Evolutionary conservation across 2,888 invertebrate genomes (phyloP), one percentile per base, ranked within the genome.

Genomic region (Cylloceria caligata): DNA sequence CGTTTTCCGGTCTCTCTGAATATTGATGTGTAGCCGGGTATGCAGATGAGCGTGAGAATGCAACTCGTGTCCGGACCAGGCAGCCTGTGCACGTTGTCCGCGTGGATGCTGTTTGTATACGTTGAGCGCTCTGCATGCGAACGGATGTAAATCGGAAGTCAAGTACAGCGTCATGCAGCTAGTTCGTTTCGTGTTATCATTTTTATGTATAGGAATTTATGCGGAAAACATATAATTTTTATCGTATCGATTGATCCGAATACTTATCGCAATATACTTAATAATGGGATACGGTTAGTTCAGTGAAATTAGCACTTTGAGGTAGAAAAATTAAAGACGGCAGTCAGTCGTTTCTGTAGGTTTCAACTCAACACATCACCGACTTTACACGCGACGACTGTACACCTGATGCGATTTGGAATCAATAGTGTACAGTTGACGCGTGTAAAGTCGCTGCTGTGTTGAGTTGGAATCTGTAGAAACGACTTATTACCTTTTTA

Each of bases 11-110:
- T 85, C 89, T 87, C 88, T 86, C 87, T 89, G 91, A 89, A 90
- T 91, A 91, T 91, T 90, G 90, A 91, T 91, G 91, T 90, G 90
- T 88, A 90, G 87, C 88, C 89, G 89, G 84, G 87, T 91, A 91
- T 92, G 91, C 90, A 91, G 90, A 91, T 91, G 90, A 91, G 91
- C 91, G 92, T 92, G 92, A 92, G 91, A 92, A 91, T 91, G 88
- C 89, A 87, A 87, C 89, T 88, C 89, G 89, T 88, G 89, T 89
- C 91, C 89, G 47, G 60, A 67, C 72, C 52, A 21, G 52, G 34
- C 75, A 47, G 67, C 42, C 65, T 30, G 49, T 71, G 71, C 65
- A 71, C 16, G 73, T 62, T 77, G 49, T 45, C 55, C 62, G 47
- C 57, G 69, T 89, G 89, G 89, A 88, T 87, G 86, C 81, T 82